Base-by-base conservation (phyloP, 2,113 vertebrate species). In the Arvicanthis niloticus region DNA sequence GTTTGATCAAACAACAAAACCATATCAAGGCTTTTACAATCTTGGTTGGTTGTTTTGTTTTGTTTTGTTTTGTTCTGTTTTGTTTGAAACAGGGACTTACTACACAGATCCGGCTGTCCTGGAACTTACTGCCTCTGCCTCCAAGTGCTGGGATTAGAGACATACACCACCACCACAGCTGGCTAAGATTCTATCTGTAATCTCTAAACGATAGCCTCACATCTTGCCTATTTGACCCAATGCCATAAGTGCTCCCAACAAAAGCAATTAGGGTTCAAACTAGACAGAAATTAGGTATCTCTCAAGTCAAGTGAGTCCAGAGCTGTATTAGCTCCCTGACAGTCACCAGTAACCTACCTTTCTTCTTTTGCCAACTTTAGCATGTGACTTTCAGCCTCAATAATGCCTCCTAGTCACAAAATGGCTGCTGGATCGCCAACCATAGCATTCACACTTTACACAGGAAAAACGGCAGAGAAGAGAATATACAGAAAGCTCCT, bases 381-480 rank as follows among this genome's bases (percentile, higher is more conserved):
- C 34, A 53, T 5, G 15, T 68, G 60, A 9, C 42, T 91, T 95
- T 95, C 29, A 22, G 34, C 70, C 11, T 88, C 78, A 60, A 68
- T 17, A 5, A 80, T 45, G 40, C 56, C 29, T 91, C 62, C 48
- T 29, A 12, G 7, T 45, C 56, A 91, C 53, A 42, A 89, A 91
- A 78, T n/a, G 56, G 77, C 62, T 91, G 76, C 91, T 91, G 56
- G 24, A 78, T 34, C n/a, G 21, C 82, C 51, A 72, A 16, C 37
- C 73, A 70, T 29, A 58, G 65, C 37, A 73, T 62, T 16, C 21
- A 42, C 56, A 65, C 58, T 93, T 72, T 34, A 91, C 5, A 16
- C 34, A 78, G 76, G n/a, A 91, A 78, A 24, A 88, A 78, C 3
- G 62, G 5, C 87, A 91, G 67, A 70, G 92, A 94, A 90, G 75